Base-by-base conservation (phyloP, 1,140 invertebrate genomes). In the Popillia japonica region DNA sequence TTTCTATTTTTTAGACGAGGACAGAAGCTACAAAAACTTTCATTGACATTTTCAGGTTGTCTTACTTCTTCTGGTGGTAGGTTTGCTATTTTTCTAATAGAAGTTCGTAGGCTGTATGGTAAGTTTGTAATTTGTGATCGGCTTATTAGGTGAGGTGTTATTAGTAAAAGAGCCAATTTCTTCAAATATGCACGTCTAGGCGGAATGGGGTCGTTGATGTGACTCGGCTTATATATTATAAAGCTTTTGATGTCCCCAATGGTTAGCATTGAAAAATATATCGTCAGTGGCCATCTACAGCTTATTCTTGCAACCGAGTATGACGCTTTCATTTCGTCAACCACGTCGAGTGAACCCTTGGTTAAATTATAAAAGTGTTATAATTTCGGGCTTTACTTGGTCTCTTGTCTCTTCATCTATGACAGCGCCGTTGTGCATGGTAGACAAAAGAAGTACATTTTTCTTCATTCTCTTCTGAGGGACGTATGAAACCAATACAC, bases 401-500 rank as follows among this genome's bases (percentile, higher is more conserved):
- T 48, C n/a, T 3, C 44, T 20, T 68, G 61, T 23, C 2, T 68
- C n/a, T 68, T 68, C 27, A 17, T 20, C 61, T 23, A 68, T 68
- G 6, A 6, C 10, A 17, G n/a, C 61, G n/a, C n/a, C 17, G 11
- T 22, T 9, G 61, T 6, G 61, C 6, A 68, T 11, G 14, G 61
- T 68, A 3, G n/a, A 68, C 22, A 68, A 34, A 23, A 68, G 27
- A 17, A 68, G n/a, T 68, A 68, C 6, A 68, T 68, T 68, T 68
- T 68, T 68, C n/a, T 68, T 68, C 10, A 9, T 20, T 77, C 80
- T 77, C n/a, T n/a, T n/a, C n/a, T n/a, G n/a, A 40, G 80, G 78
- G 44, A 83, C 27, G 11, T 48, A 75, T 40, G 83, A 72, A 75
- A 79, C 79, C 10, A 82, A 80, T 75, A 83, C 81, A 72, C n/a